These are phyloP conservation scores for Leptoclinus maculatus DNA, from an alignment of 2,797 vertebrate genomes.

Conservation along the genomic window DNA sequence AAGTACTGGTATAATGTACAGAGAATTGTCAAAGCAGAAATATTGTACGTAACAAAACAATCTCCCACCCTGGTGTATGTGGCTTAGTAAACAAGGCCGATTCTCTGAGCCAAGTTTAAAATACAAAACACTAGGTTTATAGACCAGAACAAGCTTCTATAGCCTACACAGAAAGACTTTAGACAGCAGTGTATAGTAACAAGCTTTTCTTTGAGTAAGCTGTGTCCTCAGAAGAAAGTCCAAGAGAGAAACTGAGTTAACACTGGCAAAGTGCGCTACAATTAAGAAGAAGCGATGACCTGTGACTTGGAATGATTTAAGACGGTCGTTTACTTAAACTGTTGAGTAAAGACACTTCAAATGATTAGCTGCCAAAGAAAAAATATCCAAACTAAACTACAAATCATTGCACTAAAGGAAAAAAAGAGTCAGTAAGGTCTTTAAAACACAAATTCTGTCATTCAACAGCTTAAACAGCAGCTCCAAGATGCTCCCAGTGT, in stretches of 20 bases:
- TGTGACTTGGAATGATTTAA: constrained; percentile 75
- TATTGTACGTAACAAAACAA: not conserved
- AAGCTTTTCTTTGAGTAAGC: constrained; percentile 17
- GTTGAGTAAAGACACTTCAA: constrained; percentile 64
- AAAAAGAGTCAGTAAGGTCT: constrained; percentile 41
- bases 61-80: not conserved
- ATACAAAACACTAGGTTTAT: not conserved
- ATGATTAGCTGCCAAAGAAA: constrained; percentile 78
- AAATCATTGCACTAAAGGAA: constrained; percentile 62
- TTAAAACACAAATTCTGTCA: constrained; percentile 37
- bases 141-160: not conserved
- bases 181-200: constrained; percentile 25
- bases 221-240: constrained; percentile 38
- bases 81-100: not conserved
- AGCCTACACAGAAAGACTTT: not conserved
- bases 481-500: constrained; percentile 32
- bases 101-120: not conserved
- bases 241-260: constrained; percentile 34
- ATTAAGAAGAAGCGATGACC: constrained; percentile 42
- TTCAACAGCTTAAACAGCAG: constrained; percentile 26
- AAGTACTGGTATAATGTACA: not conserved
- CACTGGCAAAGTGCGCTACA: constrained; percentile 36
- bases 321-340: constrained; percentile 53
- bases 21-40: not conserved
- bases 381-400: constrained; percentile 53